Evolutionary conservation across 1,140 invertebrate genomes (phyloP).

Genomic region (Bactericera cockerelli): DNA sequence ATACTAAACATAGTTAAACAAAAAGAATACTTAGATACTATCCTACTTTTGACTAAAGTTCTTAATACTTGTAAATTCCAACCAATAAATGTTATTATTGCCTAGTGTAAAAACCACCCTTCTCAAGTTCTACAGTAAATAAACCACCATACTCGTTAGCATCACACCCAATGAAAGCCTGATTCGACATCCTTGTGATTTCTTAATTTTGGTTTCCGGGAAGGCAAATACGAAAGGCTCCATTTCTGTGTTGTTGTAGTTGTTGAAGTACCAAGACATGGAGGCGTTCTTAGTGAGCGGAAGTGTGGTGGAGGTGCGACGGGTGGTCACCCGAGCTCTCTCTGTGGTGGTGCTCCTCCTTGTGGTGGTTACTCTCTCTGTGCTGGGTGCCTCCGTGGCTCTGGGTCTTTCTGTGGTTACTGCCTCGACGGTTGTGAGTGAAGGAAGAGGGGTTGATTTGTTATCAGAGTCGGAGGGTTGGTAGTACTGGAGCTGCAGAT

Average conservation of each 20-base stretch:
- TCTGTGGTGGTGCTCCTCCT: constrained; percentile 16
- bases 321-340: neutral
- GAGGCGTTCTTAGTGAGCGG: neutral
- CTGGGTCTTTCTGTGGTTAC: too few species aligned
- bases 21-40: neutral
- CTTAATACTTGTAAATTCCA: neutral
- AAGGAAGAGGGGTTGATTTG: neutral
- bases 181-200: neutral
- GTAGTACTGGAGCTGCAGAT: neutral
- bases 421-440: too few species aligned
- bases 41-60: neutral
- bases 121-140: too few species aligned
- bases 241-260: constrained; percentile 54
- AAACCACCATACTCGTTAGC: neutral
- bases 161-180: neutral
- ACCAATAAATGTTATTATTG: too few species aligned
- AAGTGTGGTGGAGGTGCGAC: neutral
- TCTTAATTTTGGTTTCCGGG: neutral
- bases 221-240: constrained; percentile 38
- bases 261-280: constrained; percentile 59
- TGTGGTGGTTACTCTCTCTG: constrained; percentile 6
- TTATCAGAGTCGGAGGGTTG: neutral
- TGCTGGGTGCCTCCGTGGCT: constrained; percentile 18
- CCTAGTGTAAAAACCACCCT: too few species aligned
- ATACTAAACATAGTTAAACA: too few species aligned